Conservation (phyloP, 1,140 invertebrate species). For the Stegodyphus dumicola region DNA sequence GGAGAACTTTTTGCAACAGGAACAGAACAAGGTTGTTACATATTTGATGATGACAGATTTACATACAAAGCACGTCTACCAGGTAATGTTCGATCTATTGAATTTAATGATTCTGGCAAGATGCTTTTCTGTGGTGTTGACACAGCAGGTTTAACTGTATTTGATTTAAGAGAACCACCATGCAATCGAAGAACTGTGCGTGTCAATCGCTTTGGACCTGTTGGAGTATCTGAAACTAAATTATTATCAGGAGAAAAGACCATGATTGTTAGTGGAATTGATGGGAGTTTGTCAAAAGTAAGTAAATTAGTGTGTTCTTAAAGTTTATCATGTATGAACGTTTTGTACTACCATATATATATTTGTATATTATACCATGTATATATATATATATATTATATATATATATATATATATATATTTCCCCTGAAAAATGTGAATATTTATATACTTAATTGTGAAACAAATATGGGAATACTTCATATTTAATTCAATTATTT, state of each 20-base stretch:
- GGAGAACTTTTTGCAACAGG: not conserved
- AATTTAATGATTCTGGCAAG: not conserved
- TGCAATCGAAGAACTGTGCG: not conserved
- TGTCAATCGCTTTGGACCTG: not conserved
- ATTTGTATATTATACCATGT: no score
- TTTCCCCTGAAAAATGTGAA: no score
- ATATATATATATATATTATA: no score
- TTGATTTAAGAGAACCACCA: not conserved
- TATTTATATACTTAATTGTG: no score
- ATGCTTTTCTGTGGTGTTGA: slow-evolving; percentile 15
- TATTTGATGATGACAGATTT: not conserved
- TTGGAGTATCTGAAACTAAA: not conserved
- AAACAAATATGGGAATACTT: no score
- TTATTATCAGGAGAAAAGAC: not conserved
- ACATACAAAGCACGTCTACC: not conserved
- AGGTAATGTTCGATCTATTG: not conserved
- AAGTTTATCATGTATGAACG: no score
- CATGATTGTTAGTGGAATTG: not conserved
- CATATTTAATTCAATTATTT: no score
- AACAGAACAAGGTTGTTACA: not conserved
- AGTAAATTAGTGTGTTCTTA: not conserved
- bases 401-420: no score
- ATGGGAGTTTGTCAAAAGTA: not conserved
- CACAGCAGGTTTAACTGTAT: not conserved
- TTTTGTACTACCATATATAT: no score